Percentiles rank a stretch among this genome's conserved stretches.
phyloP scores from a whole-genome alignment of 2,888 invertebrate genomes.

The Rhingia campestris region DNA sequence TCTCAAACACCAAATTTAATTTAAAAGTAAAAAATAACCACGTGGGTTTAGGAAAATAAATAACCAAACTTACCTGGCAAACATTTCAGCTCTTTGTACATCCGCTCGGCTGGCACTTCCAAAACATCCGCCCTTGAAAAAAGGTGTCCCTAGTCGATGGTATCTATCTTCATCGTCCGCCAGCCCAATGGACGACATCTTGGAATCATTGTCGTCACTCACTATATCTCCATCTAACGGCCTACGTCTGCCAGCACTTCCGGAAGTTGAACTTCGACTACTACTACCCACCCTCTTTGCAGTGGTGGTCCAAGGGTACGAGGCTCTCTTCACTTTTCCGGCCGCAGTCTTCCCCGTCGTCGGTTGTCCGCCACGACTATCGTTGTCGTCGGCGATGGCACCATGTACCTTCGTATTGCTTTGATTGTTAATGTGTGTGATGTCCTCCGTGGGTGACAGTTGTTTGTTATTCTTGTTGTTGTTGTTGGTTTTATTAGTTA shows the following conservation, averaged over 20 bases:
- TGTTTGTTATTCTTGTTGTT: conserved; percentile 63
- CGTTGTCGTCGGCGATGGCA: conserved; percentile 53
- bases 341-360: not conserved
- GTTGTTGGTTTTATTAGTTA: conserved; percentile 73
- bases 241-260: conserved; percentile 30
- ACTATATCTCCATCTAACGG: conserved; percentile 36
- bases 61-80: conserved; percentile 76
- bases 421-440: conserved; percentile 54
- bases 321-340: conserved; percentile 57
- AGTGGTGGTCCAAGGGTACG: conserved; percentile 31
- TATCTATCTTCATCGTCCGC: conserved; percentile 29
- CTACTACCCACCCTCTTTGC: conserved; percentile 6
- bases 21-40: not conserved
- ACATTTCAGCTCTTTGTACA: conserved; percentile 75
- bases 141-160: conserved; percentile 71
- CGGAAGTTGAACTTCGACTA: conserved; percentile 29
- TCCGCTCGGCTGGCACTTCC: conserved; percentile 75
- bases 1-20: conserved; percentile 18
- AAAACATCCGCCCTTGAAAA: conserved; percentile 77
- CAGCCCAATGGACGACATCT: conserved; percentile 14
- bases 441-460: conserved; percentile 31
- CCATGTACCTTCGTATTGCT: conserved; percentile 55
- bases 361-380: not conserved
- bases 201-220: conserved; percentile 36
- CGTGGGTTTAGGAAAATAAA: not conserved